Conservation (phyloP, 2,888 invertebrate genomes). For the Escarpia spicata region DNA sequence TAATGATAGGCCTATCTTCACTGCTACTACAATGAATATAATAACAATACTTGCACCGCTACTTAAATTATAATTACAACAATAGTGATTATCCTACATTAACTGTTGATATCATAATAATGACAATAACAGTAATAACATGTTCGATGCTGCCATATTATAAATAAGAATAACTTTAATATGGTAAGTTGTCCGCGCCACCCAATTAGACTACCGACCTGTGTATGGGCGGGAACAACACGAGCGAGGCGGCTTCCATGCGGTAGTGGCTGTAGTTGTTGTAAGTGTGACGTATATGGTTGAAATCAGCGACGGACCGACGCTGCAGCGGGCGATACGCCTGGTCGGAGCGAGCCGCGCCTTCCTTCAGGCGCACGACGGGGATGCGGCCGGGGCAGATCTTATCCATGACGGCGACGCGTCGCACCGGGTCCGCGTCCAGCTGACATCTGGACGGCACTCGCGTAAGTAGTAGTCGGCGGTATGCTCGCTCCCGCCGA, state of each 20-base stretch:
- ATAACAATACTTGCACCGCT: background rate
- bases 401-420: background rate
- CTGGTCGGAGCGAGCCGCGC: background rate
- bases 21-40: background rate
- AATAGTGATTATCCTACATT: too few species aligned
- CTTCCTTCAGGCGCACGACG: background rate
- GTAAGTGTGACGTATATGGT: background rate
- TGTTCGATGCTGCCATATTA: background rate
- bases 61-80: too few species aligned
- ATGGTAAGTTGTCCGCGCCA: background rate
- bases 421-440: background rate
- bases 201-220: background rate
- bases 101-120: background rate
- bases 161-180: background rate
- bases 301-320: background rate
- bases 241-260: background rate
- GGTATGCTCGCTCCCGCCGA: background rate
- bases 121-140: background rate
- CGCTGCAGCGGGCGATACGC: background rate
- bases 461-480: background rate
- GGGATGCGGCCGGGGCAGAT: background rate
- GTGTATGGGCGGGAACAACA: background rate
- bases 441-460: background rate
- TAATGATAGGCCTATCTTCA: background rate
- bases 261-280: slow-evolving; percentile 13